Evolutionary conservation across 2,113 vertebrate species (phyloP).

Genomic region (Barbus barbus): DNA sequence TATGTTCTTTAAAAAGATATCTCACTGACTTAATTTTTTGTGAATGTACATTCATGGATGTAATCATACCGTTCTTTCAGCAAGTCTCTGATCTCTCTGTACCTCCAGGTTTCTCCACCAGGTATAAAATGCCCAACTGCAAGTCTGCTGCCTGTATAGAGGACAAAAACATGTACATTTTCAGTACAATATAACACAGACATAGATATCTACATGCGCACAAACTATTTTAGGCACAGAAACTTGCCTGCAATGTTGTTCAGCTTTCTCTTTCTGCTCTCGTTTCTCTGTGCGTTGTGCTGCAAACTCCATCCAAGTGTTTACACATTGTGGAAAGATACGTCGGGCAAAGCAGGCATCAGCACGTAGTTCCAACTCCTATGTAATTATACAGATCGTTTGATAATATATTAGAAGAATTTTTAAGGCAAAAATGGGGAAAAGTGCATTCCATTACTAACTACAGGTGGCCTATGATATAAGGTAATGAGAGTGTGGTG

Average conservation of each 20-base stretch:
- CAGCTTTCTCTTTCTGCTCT: constrained; percentile 59
- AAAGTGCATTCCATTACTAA: background rate
- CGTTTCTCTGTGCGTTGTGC: constrained; percentile 50
- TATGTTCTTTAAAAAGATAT: background rate
- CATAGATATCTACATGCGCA: too few species aligned
- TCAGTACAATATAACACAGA: background rate
- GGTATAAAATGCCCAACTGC: constrained; percentile 73
- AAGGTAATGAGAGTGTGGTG: background rate
- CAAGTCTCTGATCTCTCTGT: constrained; percentile 73
- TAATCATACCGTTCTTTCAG: constrained; percentile 77
- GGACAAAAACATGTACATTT: background rate
- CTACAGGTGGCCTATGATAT: background rate
- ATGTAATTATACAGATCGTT: background rate
- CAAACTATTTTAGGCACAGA: background rate
- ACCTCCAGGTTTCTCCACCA: constrained; percentile 75
- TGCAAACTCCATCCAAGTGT: constrained; percentile 72
- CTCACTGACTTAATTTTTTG: background rate
- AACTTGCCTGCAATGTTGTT: constrained; percentile 62
- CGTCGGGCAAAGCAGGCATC: constrained; percentile 65
- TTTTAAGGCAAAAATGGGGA: background rate
- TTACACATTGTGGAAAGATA: constrained; percentile 66
- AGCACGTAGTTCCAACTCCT: constrained; percentile 65
- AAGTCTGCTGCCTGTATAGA: constrained; percentile 63
- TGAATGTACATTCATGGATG: background rate
- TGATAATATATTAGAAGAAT: background rate